Evolutionary conservation across 2,113 vertebrate genomes (phyloP).

Genomic region (Microtus ochrogaster): DNA sequence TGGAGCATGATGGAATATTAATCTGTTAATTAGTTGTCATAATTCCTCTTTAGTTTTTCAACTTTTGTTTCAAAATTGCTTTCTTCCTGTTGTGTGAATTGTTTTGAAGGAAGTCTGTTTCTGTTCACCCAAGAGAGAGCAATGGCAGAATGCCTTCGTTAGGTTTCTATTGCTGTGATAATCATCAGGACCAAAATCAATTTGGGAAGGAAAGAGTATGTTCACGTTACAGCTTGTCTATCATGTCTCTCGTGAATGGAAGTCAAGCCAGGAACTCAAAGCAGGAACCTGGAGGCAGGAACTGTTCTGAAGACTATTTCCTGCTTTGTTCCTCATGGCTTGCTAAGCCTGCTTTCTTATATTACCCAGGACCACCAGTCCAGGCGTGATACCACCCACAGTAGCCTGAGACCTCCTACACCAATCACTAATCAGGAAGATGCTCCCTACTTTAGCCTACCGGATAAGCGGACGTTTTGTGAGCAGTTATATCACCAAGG

Average conservation of each 20-base stretch:
- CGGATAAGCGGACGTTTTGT: background rate
- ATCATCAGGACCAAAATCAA: background rate
- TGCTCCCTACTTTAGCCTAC: background rate
- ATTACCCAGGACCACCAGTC: background rate
- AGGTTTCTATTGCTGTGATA: background rate
- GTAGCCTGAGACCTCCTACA: background rate
- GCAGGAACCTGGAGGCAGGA: too few relatives aligned
- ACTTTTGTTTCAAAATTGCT: background rate
- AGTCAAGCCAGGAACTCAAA: background rate
- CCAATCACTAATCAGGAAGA: background rate
- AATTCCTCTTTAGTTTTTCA: conserved; percentile 6
- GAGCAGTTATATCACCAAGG: background rate
- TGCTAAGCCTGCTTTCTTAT: background rate
- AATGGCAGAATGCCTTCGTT: background rate
- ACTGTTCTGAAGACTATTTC: background rate
- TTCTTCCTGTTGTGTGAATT: background rate
- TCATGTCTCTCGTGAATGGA: background rate
- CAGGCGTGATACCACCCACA: background rate
- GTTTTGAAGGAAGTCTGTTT: background rate
- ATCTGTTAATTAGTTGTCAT: background rate
- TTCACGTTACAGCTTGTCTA: background rate
- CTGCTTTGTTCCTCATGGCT: background rate
- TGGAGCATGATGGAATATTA: background rate
- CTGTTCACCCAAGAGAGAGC: background rate
- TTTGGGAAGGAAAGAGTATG: background rate